Base-by-base conservation (phyloP, 2,113 vertebrate species). In the Seriola dumerili region DNA sequence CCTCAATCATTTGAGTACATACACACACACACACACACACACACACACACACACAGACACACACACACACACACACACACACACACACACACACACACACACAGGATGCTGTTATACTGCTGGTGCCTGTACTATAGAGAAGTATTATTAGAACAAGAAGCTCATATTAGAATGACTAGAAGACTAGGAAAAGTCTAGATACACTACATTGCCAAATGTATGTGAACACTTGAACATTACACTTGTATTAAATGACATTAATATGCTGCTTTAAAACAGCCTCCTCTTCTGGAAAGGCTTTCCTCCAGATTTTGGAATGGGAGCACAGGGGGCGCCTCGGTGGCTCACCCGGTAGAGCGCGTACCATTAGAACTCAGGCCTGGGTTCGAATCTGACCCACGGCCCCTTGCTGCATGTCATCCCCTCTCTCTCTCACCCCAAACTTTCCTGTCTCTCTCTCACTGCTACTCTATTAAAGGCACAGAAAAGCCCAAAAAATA, bases 1-100 rank as follows among this genome's bases (percentile, higher is more conserved):
- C 72, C 80, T 89, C 87, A 93, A 91, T 93, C 92, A 91, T 91
- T 63, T 58, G 44, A 75, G 77, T 72, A 72, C 23, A 63, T 72
- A 59, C 61, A 72, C 62, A 68, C 58, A 76, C 57, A 76, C 68
- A 79, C 44, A 75, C 72, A 72, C 52, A 68, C 44, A 62, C 68
- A 79, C 44, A 80, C 69, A 66, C 40, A 72, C 44, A 2, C 25
- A 0, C 29, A 3, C 29, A 29, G 2, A 0, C 34, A 7, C 29
- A 3, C 40, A 4, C 72, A 16, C 54, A 34, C 67, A 44, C 70
- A 54, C 34, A 55, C 58, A 44, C 36, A 42, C 23, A 63, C 72
- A 61, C 62, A 73, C 66, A 50, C 67, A 58, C 57, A 68, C 58
- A 78, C 65, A 81, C 63, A 81, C 50, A 80, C 68, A 72, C 52